Conservation (phyloP, 2,888 invertebrate species). For the Heliconius ismenius region DNA sequence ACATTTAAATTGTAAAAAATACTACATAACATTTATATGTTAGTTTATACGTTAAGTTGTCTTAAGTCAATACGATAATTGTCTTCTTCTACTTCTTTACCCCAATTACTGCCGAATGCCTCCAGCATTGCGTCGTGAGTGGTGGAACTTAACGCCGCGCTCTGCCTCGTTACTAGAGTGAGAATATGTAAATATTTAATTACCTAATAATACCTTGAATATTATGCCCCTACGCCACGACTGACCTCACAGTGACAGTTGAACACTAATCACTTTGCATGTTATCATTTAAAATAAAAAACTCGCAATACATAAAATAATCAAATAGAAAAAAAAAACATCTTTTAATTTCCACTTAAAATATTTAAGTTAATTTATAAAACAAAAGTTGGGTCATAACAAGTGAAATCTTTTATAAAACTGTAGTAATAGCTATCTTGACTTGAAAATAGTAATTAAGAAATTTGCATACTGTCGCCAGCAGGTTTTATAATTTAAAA, state of each 20-base stretch:
- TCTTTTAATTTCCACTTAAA: neutral
- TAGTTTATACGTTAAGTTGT: too few species aligned
- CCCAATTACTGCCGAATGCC: too few species aligned
- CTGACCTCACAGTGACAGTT: too few species aligned
- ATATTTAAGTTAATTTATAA: neutral
- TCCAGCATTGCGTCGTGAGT: neutral
- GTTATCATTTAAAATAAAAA: neutral
- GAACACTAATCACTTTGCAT: too few species aligned
- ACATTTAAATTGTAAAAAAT: too few species aligned
- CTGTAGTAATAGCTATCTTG: conserved; percentile 20
- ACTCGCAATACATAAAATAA: neutral
- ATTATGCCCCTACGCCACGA: too few species aligned
- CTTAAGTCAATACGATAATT: too few species aligned
- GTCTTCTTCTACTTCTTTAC: too few species aligned
- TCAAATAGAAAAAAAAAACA: neutral
- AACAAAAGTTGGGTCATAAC: neutral
- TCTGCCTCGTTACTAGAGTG: neutral
- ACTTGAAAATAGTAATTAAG: conserved; percentile 32
- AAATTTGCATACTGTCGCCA: conserved; percentile 37
- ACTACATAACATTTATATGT: too few species aligned
- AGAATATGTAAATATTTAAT: neutral
- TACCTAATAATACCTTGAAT: neutral
- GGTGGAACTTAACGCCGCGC: neutral
- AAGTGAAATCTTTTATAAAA: conserved; percentile 14
- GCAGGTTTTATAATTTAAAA: conserved; percentile 28